Evolutionary conservation across 64 coral and sea anemone genomes (phyloP).

Genomic region (Hydrozoanthus tunicans): DNA sequence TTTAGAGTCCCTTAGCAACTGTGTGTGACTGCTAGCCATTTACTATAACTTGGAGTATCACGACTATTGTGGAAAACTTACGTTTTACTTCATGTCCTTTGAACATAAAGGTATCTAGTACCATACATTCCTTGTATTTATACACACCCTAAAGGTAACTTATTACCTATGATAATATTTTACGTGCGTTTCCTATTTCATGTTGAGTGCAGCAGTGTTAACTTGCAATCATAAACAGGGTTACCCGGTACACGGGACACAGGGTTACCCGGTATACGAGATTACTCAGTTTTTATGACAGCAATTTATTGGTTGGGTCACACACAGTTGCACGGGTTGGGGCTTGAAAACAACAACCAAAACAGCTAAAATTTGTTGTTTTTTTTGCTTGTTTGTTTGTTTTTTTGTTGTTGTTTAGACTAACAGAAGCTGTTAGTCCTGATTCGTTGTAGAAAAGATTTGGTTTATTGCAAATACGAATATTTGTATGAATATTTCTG

Average conservation of each 20-base stretch:
- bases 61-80: background rate
- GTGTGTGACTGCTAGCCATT: constrained; percentile 32
- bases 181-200: background rate
- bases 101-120: background rate
- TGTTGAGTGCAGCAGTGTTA: no score
- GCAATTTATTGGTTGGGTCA: background rate
- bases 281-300: background rate
- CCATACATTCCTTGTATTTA: background rate
- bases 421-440: no score
- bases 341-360: background rate
- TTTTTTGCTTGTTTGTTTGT: background rate
- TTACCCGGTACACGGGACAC: background rate
- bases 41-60: constrained; percentile 35
- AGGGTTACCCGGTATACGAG: background rate
- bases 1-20: constrained; percentile 17
- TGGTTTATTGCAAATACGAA: background rate
- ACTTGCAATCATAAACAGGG: background rate
- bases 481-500: background rate
- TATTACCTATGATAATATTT: background rate
- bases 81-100: background rate
- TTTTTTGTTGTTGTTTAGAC: background rate
- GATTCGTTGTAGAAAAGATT: no score
- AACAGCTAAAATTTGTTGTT: background rate
- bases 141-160: background rate
- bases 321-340: constrained; percentile 47